Percentiles rank a stretch among this genome's conserved stretches.
Evolutionary conservation across 2,888 invertebrate species (phyloP).

Genomic region (Meganola albula): DNA sequence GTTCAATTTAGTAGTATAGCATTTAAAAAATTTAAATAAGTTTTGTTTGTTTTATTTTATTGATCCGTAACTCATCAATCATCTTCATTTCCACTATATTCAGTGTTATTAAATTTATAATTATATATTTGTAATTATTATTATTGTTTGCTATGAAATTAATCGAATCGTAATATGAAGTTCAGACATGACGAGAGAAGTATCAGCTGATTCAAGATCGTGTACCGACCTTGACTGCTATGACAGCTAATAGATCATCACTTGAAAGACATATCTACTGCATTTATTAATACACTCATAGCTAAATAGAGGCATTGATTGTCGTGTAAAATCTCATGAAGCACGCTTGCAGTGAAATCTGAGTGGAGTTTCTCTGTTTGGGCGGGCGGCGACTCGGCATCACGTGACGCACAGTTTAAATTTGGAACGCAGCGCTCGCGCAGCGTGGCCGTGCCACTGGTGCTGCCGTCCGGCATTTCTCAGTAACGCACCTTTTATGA

Average conservation of each 20-base stretch:
- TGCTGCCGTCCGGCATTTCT: slow-evolving; percentile 49
- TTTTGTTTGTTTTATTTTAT: no score
- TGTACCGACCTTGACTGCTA: slow-evolving; percentile 46
- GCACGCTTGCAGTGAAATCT: slow-evolving; percentile 61
- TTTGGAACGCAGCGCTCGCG: slow-evolving; percentile 69
- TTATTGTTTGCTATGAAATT: no score
- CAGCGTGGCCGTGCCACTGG: slow-evolving; percentile 52
- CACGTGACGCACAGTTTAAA: slow-evolving; percentile 69
- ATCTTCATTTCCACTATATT: no score
- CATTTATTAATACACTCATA: no score
- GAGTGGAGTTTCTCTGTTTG: slow-evolving; percentile 76
- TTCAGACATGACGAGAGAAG: no score
- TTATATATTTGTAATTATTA: no score
- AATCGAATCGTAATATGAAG: no score
- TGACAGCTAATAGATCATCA: slow-evolving; percentile 23
- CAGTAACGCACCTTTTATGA: slow-evolving; percentile 71
- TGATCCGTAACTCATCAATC: no score
- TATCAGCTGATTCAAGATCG: slow-evolving; percentile 44
- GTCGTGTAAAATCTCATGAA: slow-evolving; percentile 38
- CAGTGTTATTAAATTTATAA: no score
- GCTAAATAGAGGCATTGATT: slow-evolving; percentile 15
- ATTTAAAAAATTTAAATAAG: no score
- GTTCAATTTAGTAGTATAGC: no score
- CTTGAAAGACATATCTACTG: slow-evolving; percentile 7
- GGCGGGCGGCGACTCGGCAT: slow-evolving; percentile 66